phyloP scores from a whole-genome alignment of 2,888 invertebrate species.

The Troides oblongomaculatus region DNA sequence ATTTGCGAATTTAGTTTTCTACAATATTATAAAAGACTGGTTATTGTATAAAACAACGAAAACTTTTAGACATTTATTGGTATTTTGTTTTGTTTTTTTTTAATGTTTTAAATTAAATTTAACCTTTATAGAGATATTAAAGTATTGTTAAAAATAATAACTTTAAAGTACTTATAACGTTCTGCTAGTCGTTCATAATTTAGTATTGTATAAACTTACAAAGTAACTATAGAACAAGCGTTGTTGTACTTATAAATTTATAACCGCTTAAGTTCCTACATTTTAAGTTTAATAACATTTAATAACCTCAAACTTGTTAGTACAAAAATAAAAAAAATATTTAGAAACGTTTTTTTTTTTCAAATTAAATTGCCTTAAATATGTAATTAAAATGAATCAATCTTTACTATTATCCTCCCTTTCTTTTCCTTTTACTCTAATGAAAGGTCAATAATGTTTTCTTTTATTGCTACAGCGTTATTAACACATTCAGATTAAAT shows the following conservation, averaged over 20 bases:
- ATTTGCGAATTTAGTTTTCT: not conserved
- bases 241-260: slow-evolving; percentile 24
- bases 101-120: not conserved
- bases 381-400: not conserved
- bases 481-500: too few species aligned
- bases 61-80: not conserved
- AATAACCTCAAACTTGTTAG: slow-evolving; percentile 12
- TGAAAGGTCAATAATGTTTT: too few species aligned
- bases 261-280: slow-evolving; percentile 30
- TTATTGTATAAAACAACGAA: slow-evolving; percentile 7
- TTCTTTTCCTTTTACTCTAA: too few species aligned
- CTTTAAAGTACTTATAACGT: slow-evolving; percentile 26
- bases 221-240: slow-evolving; percentile 19
- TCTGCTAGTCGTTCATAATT: slow-evolving; percentile 35
- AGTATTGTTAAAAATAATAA: slow-evolving; percentile 12
- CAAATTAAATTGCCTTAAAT: not conserved
- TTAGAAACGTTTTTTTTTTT: slow-evolving; percentile 1
- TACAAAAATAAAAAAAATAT: slow-evolving; percentile 12
- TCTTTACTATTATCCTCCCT: too few species aligned
- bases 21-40: not conserved
- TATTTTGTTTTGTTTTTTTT: slow-evolving; percentile 3
- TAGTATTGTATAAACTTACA: slow-evolving; percentile 30
- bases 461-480: too few species aligned
- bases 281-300: slow-evolving; percentile 31
- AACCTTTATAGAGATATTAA: not conserved